These are phyloP conservation scores for Sabatieria punctata DNA, from an alignment of 2,888 invertebrate genomes.

Conservation along the genomic window DNA sequence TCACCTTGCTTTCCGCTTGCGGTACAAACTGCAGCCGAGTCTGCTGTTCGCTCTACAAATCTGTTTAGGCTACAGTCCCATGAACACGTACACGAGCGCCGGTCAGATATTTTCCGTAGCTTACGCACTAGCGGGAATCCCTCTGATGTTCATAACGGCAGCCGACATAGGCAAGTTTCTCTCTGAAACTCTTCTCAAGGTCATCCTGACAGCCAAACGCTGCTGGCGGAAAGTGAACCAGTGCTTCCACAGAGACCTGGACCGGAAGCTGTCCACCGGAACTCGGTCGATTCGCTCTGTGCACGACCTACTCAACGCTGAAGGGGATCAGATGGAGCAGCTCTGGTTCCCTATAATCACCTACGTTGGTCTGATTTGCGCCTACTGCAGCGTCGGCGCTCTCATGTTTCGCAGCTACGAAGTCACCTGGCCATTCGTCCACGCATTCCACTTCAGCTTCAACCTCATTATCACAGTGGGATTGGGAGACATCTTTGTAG, in stretches of 20 bases:
- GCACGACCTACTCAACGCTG: neutral
- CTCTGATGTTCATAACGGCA: constrained; percentile 32
- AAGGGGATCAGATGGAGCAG: constrained; percentile 11
- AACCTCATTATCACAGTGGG: constrained; percentile 32
- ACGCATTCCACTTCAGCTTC: constrained; percentile 32
- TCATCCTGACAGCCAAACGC: neutral
- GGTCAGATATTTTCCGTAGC: constrained; percentile 30
- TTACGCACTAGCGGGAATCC: constrained; percentile 30
- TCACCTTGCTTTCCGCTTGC: constrained; percentile 31
- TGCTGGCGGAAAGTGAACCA: neutral
- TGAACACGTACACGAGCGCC: constrained; percentile 28
- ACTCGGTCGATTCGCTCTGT: no score
- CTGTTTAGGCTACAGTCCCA: constrained; percentile 31
- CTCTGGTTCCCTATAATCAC: constrained; percentile 31
- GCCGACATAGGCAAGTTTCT: constrained; percentile 32
- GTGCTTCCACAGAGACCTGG: neutral
- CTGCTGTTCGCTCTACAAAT: no score
- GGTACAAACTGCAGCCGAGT: no score
- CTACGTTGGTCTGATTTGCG: constrained; percentile 28
- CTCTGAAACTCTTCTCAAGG: constrained; percentile 27
- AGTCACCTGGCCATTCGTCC: constrained; percentile 28
- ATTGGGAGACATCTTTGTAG: constrained; percentile 29
- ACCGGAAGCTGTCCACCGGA: no score
- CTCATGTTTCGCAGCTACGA: constrained; percentile 31
- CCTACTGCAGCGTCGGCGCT: constrained; percentile 31